Evolutionary conservation across 92 coral and sea anemone species (phyloP), one percentile per base, ranked within the genome.

Genomic region (Palythoa caribaeorum): DNA sequence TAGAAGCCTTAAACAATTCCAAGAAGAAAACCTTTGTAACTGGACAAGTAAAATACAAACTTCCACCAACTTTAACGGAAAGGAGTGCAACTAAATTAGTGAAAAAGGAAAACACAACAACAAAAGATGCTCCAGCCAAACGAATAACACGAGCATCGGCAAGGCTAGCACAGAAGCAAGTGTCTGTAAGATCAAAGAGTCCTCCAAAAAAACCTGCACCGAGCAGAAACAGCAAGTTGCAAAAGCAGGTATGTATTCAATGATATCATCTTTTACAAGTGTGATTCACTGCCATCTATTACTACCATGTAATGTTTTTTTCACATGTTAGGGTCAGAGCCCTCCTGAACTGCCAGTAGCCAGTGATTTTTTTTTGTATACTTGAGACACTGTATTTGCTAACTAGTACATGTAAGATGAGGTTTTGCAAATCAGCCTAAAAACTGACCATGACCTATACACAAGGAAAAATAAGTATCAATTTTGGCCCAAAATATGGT

Each of bases 11-110:
- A 3, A 78, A 84, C 47, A 94, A 91, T 50, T 51, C 77, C 12
- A 90, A 93, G 88, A 93, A 91, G 48, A 89, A 92, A n/a, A 85
- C 92, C 21, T 96, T 96, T 87, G 92, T 92, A 10, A 94, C 94
- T 60, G 80, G 96, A 9, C 98, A 92, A n/a, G 80, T 96, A 17
- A 78, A 90, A 51, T 57, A 96, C 48, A 83, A 87, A n/a, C 77
- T 78, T 73, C 71, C 85, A 15, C 85, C 85, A 44, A 37, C 76
- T 7, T 77, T 65, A 38, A 38, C 57, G 38, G 47, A 63, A 16
- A 91, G 79, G 78, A 87, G 79, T 85, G 17, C 79, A 17, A 44
- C 48, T 1, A 90, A 87, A 68, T 93, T 88, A 7, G 11, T 16
- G 1, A 75, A 59, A 59, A 76, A 55, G 16, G 86, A 87, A 59